Percentiles rank a stretch among this genome's conserved stretches.
These are phyloP conservation scores for Epizoanthus scotinus DNA, from an alignment of 92 coral and sea anemone genomes.

Conservation along the genomic window DNA sequence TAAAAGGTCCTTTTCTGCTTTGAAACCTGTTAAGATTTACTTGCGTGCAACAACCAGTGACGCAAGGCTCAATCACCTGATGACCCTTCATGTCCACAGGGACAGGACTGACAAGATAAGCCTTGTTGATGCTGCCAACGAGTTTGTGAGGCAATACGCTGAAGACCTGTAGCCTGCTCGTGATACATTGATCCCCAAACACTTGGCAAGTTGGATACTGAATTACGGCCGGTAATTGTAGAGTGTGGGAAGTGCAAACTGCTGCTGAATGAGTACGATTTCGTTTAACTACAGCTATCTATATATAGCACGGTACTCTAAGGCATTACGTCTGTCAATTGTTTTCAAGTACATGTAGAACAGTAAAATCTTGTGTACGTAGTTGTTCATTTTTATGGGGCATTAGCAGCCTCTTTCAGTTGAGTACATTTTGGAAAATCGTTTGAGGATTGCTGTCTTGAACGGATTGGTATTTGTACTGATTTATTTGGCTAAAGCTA, in stretches of 20 bases:
- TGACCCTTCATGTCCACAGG: conserved; percentile 34
- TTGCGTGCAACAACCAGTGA: conserved; percentile 43
- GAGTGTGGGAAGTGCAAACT: conserved; percentile 3
- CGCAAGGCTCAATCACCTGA: conserved; percentile 33
- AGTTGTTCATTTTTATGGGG: conserved; percentile 8
- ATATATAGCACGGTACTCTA: conserved; percentile 22
- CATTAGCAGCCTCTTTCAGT: conserved; percentile 1
- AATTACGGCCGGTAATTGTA: not conserved
- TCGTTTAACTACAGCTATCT: conserved; percentile 29
- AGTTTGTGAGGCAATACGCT: conserved; percentile 39
- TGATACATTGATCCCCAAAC: conserved; percentile 35
- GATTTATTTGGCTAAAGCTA: conserved; percentile 1
- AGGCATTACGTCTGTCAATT: conserved; percentile 27
- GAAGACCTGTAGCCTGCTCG: conserved; percentile 24
- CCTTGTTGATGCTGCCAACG: conserved; percentile 21
- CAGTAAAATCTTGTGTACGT: conserved; percentile 14
- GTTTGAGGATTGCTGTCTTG: conserved; percentile 19
- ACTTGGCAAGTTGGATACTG: conserved; percentile 29
- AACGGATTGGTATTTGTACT: conserved; percentile 9
- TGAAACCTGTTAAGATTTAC: conserved; percentile 57
- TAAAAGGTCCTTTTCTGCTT: conserved; percentile 60
- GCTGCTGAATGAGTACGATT: conserved; percentile 15
- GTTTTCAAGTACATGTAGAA: conserved; percentile 21
- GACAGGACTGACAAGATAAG: conserved; percentile 38
- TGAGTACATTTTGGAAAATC: not conserved